Base-by-base conservation (phyloP, 2,797 vertebrate genomes). In the Phataginus tricuspis region DNA sequence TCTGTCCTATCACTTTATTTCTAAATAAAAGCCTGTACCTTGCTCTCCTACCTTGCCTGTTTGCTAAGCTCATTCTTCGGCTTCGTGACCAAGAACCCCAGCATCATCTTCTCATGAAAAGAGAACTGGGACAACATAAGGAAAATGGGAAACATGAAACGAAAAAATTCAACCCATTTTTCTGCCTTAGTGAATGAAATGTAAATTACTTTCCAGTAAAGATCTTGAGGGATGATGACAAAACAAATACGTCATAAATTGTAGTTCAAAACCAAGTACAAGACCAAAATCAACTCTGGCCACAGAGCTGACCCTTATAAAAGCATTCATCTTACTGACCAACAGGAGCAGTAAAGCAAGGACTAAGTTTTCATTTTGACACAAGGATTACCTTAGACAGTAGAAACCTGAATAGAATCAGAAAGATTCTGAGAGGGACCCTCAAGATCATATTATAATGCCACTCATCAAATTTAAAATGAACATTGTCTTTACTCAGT, bases 221-320 rank as follows among this genome's bases (percentile, higher is more conserved):
- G 31, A n/a, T 92, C 27, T 64, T 80, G 19, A 37, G 21, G 9
- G 2, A 86, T 77, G 79, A 77, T 37, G 42, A 71, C 39, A 84
- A 68, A 74, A 92, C 37, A n/a, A 94, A 21, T 66, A 90, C 91
- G 29, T 89, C 53, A 80, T 75, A 90, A 84, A 80, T 34, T 88
- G 39, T 27, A 53, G 29, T 69, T 39, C 51, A 90, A 80, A 91
- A 66, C 80, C 80, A 95, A 84, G 59, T 53, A 93, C 19, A 19
- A 77, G 27, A 96, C 42, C 39, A 77, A 95, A 86, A 78, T 92
- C n/a, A 77, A 83, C 23, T 39, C 51, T 74, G 61, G 37, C 31
- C 23, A 86, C 64, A 31, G 4, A 82, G 12, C 1, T 19, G 21
- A 59, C 25, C 15, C 53, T 71, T 21, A 57, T 29, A 75, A 80